A percentile compares a stretch with the other conserved stretches of the same genome.
Conservation (phyloP, 2,888 invertebrate genomes). For the Stenurella melanura region DNA sequence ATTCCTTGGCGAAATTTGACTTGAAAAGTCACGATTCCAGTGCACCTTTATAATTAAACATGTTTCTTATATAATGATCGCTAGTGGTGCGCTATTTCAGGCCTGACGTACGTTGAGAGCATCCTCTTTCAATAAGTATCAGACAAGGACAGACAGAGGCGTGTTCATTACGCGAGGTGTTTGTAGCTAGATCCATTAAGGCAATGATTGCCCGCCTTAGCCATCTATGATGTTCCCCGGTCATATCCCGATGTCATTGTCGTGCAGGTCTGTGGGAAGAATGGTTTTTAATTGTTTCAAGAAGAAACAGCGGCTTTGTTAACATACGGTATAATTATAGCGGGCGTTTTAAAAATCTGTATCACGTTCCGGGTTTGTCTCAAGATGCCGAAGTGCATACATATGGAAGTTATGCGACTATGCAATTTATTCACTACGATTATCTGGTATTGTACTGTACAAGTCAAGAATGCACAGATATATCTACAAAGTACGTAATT, state of each 20-base stretch:
- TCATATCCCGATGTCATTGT: constrained; percentile 66
- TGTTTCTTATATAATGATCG: constrained; percentile 62
- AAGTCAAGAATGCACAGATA: constrained; percentile 56
- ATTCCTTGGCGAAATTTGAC: constrained; percentile 66
- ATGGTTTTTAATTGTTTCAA: constrained; percentile 64
- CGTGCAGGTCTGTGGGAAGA: constrained; percentile 63
- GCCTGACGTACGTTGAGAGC: constrained; percentile 37
- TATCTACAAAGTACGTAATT: constrained; percentile 60
- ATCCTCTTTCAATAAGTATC: constrained; percentile 44
- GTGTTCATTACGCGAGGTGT: constrained; percentile 63
- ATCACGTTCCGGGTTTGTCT: constrained; percentile 62
- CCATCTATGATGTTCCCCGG: constrained; percentile 63
- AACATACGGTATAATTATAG: constrained; percentile 51
- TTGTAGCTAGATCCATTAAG: constrained; percentile 62
- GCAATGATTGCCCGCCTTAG: constrained; percentile 61
- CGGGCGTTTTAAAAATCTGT: constrained; percentile 58
- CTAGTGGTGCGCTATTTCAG: constrained; percentile 45
- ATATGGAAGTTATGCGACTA: constrained; percentile 36
- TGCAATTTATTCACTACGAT: constrained; percentile 48
- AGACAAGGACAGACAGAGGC: constrained; percentile 55
- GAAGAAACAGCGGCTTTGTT: constrained; percentile 52
- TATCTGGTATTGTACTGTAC: constrained; percentile 57
- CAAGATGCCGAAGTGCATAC: constrained; percentile 53
- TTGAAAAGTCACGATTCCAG: constrained; percentile 71
- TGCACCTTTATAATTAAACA: constrained; percentile 72